Base-by-base conservation (phyloP, 2,797 vertebrate species). In the Lycodopsis pacificus region DNA sequence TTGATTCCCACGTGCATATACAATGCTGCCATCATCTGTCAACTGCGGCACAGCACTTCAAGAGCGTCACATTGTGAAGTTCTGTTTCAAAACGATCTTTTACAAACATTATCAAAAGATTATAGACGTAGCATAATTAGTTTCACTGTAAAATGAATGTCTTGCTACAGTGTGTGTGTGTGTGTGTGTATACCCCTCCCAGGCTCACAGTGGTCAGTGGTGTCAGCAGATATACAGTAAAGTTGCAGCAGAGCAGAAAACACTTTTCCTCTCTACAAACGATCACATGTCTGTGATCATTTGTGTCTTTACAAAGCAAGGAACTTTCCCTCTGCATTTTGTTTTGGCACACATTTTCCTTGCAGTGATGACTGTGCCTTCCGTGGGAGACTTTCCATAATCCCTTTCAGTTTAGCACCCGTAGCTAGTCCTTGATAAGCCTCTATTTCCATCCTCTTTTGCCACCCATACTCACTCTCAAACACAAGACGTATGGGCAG, bases 71-170 rank as follows among this genome's bases (percentile, higher is more conserved):
- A 5, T 79, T 81, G 81, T 4, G 69, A 82, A 82, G 83, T 54
- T 62, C 51, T 5, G 67, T 59, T 81, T 83, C 65, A 83, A 90
- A 89, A 83, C 27, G 12, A 81, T 70, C 25, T 73, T 76, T 89
- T 91, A 91, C 79, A 94, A 93, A 94, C 63, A 57, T 91, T 87
- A 88, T 92, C 81, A 92, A 91, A 92, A 91, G 73, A 46, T 57
- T 65, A 77, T 48, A 72, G 48, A 62, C 36, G 71, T 19, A 40
- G 65, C 48, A 42, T 44, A 38, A 58, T 42, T 63, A 62, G 65
- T 66, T 68, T 80, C 40, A 8, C 56, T 76, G 81, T 61, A 65
- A 81, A 83, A 65, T 65, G 15, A 42, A 72, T 53, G 44, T 64
- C 27, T 82, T 77, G 83, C 89, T 91, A 85, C 86, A 77, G 68